Conservation (phyloP, 2,113 vertebrate genomes). For the Sprattus sprattus region DNA sequence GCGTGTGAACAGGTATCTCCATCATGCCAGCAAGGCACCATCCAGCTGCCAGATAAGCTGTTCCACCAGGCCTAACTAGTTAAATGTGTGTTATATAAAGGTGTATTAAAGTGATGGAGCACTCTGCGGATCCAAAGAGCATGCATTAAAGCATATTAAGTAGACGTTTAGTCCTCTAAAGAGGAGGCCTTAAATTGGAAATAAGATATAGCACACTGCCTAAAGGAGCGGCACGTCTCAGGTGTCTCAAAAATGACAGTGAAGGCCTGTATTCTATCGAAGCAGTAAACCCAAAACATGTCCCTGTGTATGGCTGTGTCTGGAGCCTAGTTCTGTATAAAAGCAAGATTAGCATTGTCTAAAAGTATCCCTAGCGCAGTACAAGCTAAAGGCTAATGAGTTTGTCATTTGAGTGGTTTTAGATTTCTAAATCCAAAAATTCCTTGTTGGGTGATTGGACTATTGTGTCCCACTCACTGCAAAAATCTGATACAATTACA, state of each 20-base stretch:
- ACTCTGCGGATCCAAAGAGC: constrained; percentile 74
- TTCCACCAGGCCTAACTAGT: constrained; percentile 78
- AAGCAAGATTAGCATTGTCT: not conserved
- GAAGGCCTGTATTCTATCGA: constrained; percentile 29
- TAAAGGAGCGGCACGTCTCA: constrained; percentile 65
- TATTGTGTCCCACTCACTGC: not conserved
- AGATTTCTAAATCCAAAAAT: not conserved
- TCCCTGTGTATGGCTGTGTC: not conserved
- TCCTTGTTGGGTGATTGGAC: not conserved
- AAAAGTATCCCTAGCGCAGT: not conserved
- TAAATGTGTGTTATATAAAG: constrained; percentile 84
- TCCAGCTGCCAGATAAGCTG: constrained; percentile 76
- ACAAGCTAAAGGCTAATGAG: not conserved
- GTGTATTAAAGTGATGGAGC: constrained; percentile 82
- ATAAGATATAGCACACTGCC: constrained; percentile 71
- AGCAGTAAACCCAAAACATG: constrained; percentile 30
- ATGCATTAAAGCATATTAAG: constrained; percentile 84
- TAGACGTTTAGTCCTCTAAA: constrained; percentile 80
- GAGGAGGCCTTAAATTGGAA: constrained; percentile 73
- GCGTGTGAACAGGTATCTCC: constrained; percentile 76
- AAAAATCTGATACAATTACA: constrained; percentile 5
- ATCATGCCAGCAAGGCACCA: constrained; percentile 70
- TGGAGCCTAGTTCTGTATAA: not conserved
- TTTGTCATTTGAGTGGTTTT: not conserved
- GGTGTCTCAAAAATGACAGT: constrained; percentile 43